phyloP scores from a whole-genome alignment of 2,797 vertebrate species.

The Phalloptychus januarius region DNA sequence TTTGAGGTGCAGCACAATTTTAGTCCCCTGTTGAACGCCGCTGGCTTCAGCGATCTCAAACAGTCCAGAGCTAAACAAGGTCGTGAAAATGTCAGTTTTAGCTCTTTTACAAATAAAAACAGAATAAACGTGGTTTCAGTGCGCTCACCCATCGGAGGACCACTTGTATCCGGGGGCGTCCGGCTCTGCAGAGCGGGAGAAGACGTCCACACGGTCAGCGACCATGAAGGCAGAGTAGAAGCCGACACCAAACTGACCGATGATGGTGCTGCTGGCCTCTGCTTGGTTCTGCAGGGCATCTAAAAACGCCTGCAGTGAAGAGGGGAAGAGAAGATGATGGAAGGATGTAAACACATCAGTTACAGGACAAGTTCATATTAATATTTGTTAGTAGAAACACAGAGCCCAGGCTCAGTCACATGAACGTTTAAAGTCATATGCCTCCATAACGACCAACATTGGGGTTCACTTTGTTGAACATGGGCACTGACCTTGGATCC shows the following conservation, averaged over 20 bases:
- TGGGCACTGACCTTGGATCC: slow-evolving; percentile 92
- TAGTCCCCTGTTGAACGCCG: slow-evolving; percentile 91
- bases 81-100: not conserved
- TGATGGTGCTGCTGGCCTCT: slow-evolving; percentile 91
- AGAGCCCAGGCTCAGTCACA: not conserved
- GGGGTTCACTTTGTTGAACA: not conserved
- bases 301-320: slow-evolving; percentile 85
- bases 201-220: slow-evolving; percentile 92
- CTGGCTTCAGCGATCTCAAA: slow-evolving; percentile 93
- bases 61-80: slow-evolving; percentile 85
- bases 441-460: not conserved
- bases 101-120: not conserved
- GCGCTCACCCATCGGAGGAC: slow-evolving; percentile 92
- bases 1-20: slow-evolving; percentile 93
- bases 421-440: not conserved
- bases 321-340: not conserved
- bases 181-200: slow-evolving; percentile 81
- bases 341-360: not conserved
- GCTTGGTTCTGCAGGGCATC: slow-evolving; percentile 90
- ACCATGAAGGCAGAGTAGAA: slow-evolving; percentile 99
- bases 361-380: not conserved
- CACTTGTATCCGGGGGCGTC: slow-evolving; percentile 87
- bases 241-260: slow-evolving; percentile 98
- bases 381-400: not conserved
- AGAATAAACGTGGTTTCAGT: not conserved